These are phyloP conservation scores for Cavia porcellus DNA, from an alignment of 2,113 vertebrate genomes.

Conservation along the genomic window DNA sequence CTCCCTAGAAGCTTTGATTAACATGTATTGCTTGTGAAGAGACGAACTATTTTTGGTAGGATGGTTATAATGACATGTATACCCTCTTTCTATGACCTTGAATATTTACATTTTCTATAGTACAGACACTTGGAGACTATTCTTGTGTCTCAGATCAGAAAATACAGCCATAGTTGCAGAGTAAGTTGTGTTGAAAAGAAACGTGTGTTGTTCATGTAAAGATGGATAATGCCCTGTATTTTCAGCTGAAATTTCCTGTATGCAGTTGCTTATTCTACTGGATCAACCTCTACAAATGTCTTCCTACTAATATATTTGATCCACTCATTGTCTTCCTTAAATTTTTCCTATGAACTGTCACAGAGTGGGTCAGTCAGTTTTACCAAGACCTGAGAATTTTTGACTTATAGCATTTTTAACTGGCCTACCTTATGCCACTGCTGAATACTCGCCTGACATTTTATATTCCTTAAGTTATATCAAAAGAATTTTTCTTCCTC, in stretches of 20 bases:
- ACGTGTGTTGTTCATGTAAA: not conserved
- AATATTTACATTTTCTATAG: not conserved
- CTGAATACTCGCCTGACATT: not conserved
- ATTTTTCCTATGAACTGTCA: not conserved
- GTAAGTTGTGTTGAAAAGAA: not conserved
- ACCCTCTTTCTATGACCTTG: not conserved
- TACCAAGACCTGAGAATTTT: not conserved
- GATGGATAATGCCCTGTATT: rapidly evolving
- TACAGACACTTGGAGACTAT: not conserved
- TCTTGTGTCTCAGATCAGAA: not conserved
- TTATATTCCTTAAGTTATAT: not conserved
- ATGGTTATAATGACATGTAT: not conserved
- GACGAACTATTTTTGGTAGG: not conserved
- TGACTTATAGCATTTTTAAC: not conserved
- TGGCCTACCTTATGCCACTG: not conserved
- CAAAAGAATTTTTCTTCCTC: not conserved
- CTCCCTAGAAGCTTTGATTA: not conserved
- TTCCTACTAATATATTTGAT: not conserved
- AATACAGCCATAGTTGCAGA: not conserved
- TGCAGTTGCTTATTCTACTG: not conserved
- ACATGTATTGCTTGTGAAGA: not conserved
- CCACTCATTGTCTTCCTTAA: not conserved
- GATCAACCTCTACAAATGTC: not conserved
- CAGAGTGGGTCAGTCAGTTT: not conserved
- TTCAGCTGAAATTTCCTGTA: not conserved